phyloP scores from a whole-genome alignment of 2,113 vertebrate genomes.

The Mellivora capensis region DNA sequence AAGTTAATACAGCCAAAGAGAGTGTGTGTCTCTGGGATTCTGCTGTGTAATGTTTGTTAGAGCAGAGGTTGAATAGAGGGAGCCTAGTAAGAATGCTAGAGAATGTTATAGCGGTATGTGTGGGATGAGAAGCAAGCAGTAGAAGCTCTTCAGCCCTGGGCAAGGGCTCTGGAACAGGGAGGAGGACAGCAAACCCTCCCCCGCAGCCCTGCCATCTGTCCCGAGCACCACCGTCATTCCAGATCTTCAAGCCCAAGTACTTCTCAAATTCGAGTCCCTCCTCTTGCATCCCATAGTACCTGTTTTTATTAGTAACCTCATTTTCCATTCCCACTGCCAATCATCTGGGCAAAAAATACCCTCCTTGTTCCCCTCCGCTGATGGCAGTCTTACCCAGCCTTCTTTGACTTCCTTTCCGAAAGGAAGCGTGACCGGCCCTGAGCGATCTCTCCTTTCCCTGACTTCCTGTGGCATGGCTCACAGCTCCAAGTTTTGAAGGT shows the following conservation, averaged over 20 bases:
- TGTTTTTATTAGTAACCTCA: neutral
- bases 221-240: neutral
- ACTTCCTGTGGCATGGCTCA: neutral
- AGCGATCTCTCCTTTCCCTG: neutral
- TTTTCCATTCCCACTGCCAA: neutral
- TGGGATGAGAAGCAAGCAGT: neutral
- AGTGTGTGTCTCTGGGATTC: neutral
- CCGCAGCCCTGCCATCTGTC: neutral
- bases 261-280: neutral
- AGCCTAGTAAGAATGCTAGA: neutral
- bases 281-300: neutral
- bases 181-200: too few species aligned
- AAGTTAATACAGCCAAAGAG: neutral
- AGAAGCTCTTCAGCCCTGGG: neutral
- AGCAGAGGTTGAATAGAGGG: neutral
- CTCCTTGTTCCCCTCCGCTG: neutral
- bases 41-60: neutral
- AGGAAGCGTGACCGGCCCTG: neutral
- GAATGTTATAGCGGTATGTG: neutral
- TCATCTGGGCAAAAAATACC: neutral
- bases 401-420: neutral
- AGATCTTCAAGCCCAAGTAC: neutral
- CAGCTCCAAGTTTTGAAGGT: neutral
- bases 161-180: neutral
- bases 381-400: neutral